These are phyloP conservation scores for Clytia hemisphaerica DNA, from an alignment of 30 jellyfish, hydroid and myxozoan genomes.

Conservation along the genomic window DNA sequence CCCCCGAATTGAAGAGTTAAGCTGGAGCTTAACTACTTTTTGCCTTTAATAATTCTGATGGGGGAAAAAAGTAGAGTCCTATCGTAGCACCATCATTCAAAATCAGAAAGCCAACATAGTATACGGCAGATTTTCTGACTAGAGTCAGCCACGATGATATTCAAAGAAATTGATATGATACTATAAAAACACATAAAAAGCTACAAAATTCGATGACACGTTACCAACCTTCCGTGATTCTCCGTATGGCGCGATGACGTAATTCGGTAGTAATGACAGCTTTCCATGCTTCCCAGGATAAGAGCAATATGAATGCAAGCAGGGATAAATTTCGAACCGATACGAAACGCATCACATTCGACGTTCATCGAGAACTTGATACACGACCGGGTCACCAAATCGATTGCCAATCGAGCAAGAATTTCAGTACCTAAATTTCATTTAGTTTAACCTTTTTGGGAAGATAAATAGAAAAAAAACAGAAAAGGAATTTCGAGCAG, in stretches of 20 bases:
- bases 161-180: not conserved
- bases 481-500: no score
- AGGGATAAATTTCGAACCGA: constrained; percentile 56
- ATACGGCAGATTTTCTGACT: not conserved
- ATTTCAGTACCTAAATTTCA: no score
- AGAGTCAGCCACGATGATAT: not conserved
- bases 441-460: no score
- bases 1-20: no score
- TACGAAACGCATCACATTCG: constrained; percentile 41
- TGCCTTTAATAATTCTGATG: no score
- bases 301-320: constrained; percentile 45
- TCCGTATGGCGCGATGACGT: constrained; percentile 32
- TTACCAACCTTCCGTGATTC: constrained; percentile 40
- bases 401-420: no score
- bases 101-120: no score
- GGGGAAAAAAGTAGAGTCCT: no score
- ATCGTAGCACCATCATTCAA: no score
- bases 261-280: constrained; percentile 41
- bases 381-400: no score
- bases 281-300: constrained; percentile 89
- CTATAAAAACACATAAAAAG: not conserved
- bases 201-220: not conserved
- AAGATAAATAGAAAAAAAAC: no score
- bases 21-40: no score
- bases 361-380: constrained; percentile 14